Evolutionary conservation across 2,113 vertebrate species (phyloP), one percentile per base, ranked within the genome.

Genomic region (Rhodinocichla rosea): DNA sequence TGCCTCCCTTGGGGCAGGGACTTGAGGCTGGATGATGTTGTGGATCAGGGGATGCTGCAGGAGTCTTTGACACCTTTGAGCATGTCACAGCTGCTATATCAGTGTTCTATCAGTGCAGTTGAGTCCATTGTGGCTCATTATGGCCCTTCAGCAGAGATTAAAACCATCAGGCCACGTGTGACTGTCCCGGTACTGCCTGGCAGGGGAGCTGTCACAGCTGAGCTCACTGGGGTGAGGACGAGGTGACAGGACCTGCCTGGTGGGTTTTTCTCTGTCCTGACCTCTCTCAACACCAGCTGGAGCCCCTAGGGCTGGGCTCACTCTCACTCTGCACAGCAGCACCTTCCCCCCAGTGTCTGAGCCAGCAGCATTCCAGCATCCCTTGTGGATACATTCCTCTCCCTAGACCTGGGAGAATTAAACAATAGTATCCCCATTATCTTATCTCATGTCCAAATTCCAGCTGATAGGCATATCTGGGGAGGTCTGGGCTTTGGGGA

Each of bases 141-240:
- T 17, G 45, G 70, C 60, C 49, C 42, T 5, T 52, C 20, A 26
- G 60, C 50, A n/a, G 40, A 13, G 42, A 7, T 20, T 4, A 15
- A 9, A n/a, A 40, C 42, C 20, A 16, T 21, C 30, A 11, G 52
- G 52, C 42, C n/a, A 20, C 4, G 3, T 4, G 5, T 13, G 82
- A 13, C 11, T 13, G 59, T 40, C 11, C 49, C 1, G 2, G 22
- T 5, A 0, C 11, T 15, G 19, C 59, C n/a, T 10, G 19, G 20
- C 70, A 26, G 50, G 30, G 10, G 15, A 17, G 13, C 6, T 49
- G 1, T 0, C 50, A 4, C 50, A n/a, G 68, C 49, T 23, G 59
- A 19, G 28, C 3, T 56, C 42, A 1, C n/a, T 5, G 30, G 19
- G 5, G 40, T 5, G 2, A n/a, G 59, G 28, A 12, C 0, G 0